Base-by-base conservation (phyloP, 2,113 vertebrate species). In the Himantopus leucocephalus region DNA sequence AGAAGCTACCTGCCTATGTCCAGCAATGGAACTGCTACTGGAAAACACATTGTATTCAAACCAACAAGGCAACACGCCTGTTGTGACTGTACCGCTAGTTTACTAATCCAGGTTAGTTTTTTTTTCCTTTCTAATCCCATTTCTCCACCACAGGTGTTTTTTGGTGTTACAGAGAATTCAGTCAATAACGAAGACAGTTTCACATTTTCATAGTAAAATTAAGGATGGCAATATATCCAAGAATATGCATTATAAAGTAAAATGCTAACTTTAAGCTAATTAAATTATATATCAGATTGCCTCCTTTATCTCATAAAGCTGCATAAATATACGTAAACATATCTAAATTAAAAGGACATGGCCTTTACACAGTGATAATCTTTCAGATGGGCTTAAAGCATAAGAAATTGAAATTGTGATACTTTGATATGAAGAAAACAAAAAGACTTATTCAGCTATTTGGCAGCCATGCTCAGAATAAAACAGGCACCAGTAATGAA, bases 281-380 rank as follows among this genome's bases (percentile, higher is more conserved):
- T 80, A 85, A 90, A 92, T 91, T 85, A 82, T 85, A 12, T 80
- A 84, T 74, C 89, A 71, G 41, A 71, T 63, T 72, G 39, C 43
- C 66, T 89, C 32, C 47, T 94, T 95, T 92, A 72, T 68, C 52
- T 93, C 60, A 88, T 81, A 84, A 94, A 95, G 59, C 52, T 82
- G 63, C 53, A 80, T n/a, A 76, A 92, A 59, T 87, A 85, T 55
- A 94, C 5, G 8, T 91, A 86, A 78, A 86, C 23, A 60, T 64
- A 93, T 35, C 77, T 88, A 58, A 91, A 86, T 34, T 63, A 91
- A 94, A 89, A 95, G 77, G 80, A 92, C 59, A 72, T 23, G 56
- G 60, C 64, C 68, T 89, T 94, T 91, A 89, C 26, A 68, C 87
- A 94, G 37, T 35, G 56, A 78, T 92, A 91, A 88, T 89, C 68